Evolutionary conservation across 2,797 vertebrate species (phyloP), one percentile per base, ranked within the genome.

Genomic region (Florisuga fusca): DNA sequence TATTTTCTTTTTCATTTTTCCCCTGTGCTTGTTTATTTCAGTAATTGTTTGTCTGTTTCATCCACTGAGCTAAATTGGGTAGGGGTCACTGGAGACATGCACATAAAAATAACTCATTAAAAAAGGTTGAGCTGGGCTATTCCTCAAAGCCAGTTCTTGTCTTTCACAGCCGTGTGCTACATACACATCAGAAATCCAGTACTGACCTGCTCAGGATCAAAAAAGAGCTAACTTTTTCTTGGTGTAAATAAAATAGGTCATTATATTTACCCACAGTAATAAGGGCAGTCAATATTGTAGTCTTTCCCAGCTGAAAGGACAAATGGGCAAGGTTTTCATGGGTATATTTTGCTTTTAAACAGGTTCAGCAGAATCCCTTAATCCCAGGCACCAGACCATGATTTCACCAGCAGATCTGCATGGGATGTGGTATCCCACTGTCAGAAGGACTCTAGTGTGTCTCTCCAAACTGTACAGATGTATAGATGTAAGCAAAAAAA

Each of bases 371-470:
- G 99, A 99, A 92, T 97, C 98, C 22, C 97, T 98, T 54, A 95
- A 74, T 94, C 94, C 97, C 48, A 98, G 98, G 87, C 94, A 97
- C 12, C 98, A 99, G 94, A 95, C 97, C 11, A 98, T 98, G 1
- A 96, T 99, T 94, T 99, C 99, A 93, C 99, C 99, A 14, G 99
- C 99, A 36, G 99, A 99, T 98, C 98, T 99, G 85, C 99, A 99
- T 69, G 99, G 99, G 93, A 99, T 99, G 99, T 99, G 99, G 99
- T 99, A 99, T 95, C 99, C 99, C 8, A 99, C 99, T 12, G 99
- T 99, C 92, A 98, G 99, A 88, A 98, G 99, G 89, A 99, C 99
- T 2, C 98, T 99, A 61, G 99, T 99, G 62, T 99, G 99, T 94
- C 98, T 99, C 95, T 99, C 99, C 96, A 99, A 99, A 93, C 98